Percentiles rank a stretch among this genome's conserved stretches.
Conservation (phyloP, 2,113 vertebrate species). For the Periophthalmodon schlosseri region DNA sequence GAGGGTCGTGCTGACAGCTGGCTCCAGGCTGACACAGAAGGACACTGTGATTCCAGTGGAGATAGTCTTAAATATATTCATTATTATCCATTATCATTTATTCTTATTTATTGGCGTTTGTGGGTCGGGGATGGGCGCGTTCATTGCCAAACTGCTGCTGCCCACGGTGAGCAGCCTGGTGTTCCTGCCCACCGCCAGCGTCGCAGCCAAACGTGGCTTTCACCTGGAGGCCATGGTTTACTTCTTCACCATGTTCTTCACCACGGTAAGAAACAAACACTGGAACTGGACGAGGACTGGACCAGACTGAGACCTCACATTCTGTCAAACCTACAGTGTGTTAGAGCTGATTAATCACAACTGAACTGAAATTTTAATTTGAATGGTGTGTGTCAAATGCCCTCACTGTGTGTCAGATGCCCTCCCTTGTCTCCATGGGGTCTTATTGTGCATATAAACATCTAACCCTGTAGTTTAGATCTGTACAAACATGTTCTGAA, state of each 20-base stretch:
- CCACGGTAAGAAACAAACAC: constrained; percentile 80
- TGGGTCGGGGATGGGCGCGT: constrained; percentile 82
- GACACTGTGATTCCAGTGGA: not conserved
- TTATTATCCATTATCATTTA: too few species aligned
- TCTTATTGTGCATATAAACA: too few species aligned
- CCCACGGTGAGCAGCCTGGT: constrained; percentile 93
- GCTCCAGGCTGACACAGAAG: not conserved
- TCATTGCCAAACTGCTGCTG: constrained; percentile 91
- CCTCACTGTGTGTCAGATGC: too few species aligned
- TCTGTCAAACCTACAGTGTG: too few species aligned
- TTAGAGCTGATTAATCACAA: too few species aligned
- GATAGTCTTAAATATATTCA: not conserved
- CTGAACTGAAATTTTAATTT: too few species aligned
- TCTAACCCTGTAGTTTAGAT: too few species aligned
- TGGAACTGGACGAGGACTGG: too few species aligned
- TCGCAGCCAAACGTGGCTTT: constrained; percentile 90
- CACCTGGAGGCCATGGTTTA: constrained; percentile 99
- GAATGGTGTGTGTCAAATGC: too few species aligned
- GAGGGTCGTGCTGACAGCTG: constrained; percentile 17
- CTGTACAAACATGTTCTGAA: too few species aligned
- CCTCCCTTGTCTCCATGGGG: too few species aligned
- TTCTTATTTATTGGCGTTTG: not conserved
- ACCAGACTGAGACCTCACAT: too few species aligned
- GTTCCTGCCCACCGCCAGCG: constrained; percentile 87
- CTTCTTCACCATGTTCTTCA: constrained; percentile 98